Evolutionary conservation across 2,888 invertebrate species (phyloP).

Genomic region (Kuschelorhynchus macadamiae): DNA sequence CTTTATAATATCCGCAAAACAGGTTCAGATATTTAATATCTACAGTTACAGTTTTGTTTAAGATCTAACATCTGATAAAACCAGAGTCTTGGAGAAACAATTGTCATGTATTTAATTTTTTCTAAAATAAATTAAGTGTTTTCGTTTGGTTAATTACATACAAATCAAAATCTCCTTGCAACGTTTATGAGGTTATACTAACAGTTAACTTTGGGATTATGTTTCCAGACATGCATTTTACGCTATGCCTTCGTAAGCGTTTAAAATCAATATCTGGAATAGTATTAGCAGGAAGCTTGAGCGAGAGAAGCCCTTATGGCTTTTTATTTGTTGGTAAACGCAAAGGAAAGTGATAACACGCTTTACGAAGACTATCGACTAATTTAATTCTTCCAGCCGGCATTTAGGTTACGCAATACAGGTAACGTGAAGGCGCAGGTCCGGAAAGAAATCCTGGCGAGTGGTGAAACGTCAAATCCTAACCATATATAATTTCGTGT

Average conservation of each 20-base stretch:
- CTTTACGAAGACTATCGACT: constrained; percentile 6
- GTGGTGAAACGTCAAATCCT: constrained; percentile 44
- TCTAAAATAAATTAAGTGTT: too few relatives aligned
- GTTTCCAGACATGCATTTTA: too few relatives aligned
- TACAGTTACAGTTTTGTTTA: too few relatives aligned
- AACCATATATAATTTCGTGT: constrained; percentile 41
- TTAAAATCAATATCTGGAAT: background rate
- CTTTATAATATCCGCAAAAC: too few relatives aligned
- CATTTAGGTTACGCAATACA: constrained; percentile 32
- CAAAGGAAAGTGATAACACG: background rate
- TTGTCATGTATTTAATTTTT: too few relatives aligned
- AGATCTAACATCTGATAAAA: too few relatives aligned
- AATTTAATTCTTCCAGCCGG: constrained; percentile 1
- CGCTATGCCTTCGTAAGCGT: background rate
- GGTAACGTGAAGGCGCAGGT: constrained; percentile 38
- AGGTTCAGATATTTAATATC: too few relatives aligned
- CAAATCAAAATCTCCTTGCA: too few relatives aligned
- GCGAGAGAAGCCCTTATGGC: background rate
- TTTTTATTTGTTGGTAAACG: background rate
- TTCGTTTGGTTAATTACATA: too few relatives aligned
- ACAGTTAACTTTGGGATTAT: too few relatives aligned
- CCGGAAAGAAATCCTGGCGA: constrained; percentile 33
- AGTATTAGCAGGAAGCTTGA: background rate
- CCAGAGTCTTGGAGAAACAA: too few relatives aligned
- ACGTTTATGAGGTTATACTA: too few relatives aligned